These are phyloP conservation scores for Pseudomugil gertrudae DNA, from an alignment of 2,797 vertebrate species.

Conservation along the genomic window DNA sequence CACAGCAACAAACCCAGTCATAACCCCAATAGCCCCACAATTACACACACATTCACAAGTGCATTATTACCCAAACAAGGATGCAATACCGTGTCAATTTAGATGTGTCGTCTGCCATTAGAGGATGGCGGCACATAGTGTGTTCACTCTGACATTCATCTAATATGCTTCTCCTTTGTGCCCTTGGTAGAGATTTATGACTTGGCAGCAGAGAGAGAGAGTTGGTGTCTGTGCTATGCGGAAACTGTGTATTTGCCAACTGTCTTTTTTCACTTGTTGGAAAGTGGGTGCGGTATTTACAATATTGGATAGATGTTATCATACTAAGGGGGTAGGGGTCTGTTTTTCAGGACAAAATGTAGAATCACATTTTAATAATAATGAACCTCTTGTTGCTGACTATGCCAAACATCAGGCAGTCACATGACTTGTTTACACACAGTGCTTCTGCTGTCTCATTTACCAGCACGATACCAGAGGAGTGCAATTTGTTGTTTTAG, in stretches of 20 bases:
- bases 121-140: conserved; percentile 11
- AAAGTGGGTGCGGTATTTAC: background rate
- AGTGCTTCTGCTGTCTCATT: too few species aligned
- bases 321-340: too few species aligned
- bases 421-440: background rate
- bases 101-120: conserved; percentile 47
- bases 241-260: background rate
- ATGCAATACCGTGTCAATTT: conserved; percentile 54
- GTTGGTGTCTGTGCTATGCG: conserved; percentile 17
- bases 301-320: background rate
- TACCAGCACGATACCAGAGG: too few species aligned
- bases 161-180: conserved; percentile 52
- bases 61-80: conserved; percentile 24
- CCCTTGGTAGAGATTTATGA: conserved; percentile 61
- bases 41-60: conserved; percentile 11
- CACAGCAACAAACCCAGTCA: conserved; percentile 6
- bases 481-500: too few species aligned
- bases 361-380: too few species aligned
- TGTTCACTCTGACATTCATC: conserved; percentile 45
- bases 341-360: background rate
- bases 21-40: conserved; percentile 11
- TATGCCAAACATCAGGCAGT: background rate
- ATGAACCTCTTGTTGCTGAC: too few species aligned
- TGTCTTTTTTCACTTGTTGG: background rate
- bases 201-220: conserved; percentile 5